Percentiles rank a stretch among this genome's conserved stretches.
These are phyloP conservation scores for Palythoa heliodiscus DNA, from an alignment of 92 coral and sea anemone species.

Conservation along the genomic window DNA sequence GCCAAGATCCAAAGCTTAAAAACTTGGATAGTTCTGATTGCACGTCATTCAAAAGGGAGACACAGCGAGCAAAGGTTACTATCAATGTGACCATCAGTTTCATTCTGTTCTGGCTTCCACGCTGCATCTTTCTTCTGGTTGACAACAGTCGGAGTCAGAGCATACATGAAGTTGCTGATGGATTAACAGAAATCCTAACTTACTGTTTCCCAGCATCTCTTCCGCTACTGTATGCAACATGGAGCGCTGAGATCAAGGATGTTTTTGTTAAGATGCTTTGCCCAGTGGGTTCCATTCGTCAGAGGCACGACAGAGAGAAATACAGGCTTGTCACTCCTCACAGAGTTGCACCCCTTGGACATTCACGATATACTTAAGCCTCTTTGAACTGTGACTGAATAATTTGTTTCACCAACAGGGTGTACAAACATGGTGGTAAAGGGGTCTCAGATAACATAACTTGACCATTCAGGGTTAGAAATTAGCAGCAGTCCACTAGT, in stretches of 20 bases:
- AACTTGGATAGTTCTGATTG: conserved; percentile 75
- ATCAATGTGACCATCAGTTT: conserved; percentile 77
- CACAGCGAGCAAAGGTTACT: conserved; percentile 73
- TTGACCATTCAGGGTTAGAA: too few species aligned
- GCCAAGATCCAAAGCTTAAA: conserved; percentile 61
- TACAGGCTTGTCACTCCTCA: conserved; percentile 58
- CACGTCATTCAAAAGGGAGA: conserved; percentile 69
- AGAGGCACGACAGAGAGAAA: conserved; percentile 63
- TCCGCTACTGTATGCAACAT: conserved; percentile 71
- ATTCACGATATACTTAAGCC: conserved; percentile 7
- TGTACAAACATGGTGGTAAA: too few species aligned
- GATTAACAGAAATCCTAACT: conserved; percentile 81
- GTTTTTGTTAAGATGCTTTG: conserved; percentile 71
- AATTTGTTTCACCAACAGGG: too few species aligned
- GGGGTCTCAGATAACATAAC: too few species aligned
- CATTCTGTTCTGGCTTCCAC: conserved; percentile 83
- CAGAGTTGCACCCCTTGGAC: conserved; percentile 46
- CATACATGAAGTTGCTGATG: conserved; percentile 83
- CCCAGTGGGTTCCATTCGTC: conserved; percentile 66
- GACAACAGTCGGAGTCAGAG: conserved; percentile 78
- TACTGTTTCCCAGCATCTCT: conserved; percentile 85
- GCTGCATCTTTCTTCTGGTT: conserved; percentile 79
- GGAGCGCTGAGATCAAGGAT: conserved; percentile 76
- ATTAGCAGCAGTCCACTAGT: too few species aligned
- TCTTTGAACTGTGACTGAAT: neutral